Conservation (phyloP, 2,888 invertebrate genomes). For the Diaperis boleti region DNA sequence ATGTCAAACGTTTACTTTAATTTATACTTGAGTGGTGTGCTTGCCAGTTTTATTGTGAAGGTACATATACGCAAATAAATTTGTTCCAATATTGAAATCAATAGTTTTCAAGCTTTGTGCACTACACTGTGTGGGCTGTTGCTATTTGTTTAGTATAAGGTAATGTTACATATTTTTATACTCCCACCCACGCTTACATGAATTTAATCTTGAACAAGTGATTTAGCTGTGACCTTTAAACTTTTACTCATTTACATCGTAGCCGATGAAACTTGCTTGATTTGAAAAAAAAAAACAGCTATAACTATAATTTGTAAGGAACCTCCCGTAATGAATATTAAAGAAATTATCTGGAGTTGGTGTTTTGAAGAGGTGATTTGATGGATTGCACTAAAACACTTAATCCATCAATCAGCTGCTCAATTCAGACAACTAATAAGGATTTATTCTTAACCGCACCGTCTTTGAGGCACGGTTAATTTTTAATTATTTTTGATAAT, state of each 20-base stretch:
- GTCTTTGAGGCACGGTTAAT: background rate
- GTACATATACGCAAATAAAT: background rate
- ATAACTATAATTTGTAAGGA: background rate
- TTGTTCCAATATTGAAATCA: background rate
- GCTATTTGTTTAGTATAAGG: too few species aligned
- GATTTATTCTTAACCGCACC: conserved; percentile 23
- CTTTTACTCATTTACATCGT: conserved; percentile 1
- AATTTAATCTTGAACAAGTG: conserved; percentile 5
- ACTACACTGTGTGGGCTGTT: too few species aligned
- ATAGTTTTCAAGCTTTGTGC: background rate
- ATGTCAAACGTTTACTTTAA: background rate
- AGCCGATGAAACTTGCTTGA: conserved; percentile 6
- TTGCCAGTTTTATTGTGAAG: too few species aligned
- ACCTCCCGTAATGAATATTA: conserved; percentile 20
- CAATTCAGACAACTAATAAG: conserved; percentile 24
- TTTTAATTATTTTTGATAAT: background rate
- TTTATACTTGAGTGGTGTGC: background rate
- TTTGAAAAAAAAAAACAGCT: background rate
- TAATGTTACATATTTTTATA: too few species aligned
- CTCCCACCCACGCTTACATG: background rate
- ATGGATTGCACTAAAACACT: conserved; percentile 20
- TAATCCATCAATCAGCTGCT: conserved; percentile 28
- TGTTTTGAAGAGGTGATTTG: conserved; percentile 31
- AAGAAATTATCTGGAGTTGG: conserved; percentile 19
- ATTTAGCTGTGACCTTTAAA: conserved; percentile 5